Conservation (phyloP, 2,888 invertebrate genomes). For the Agrochola macilenta region DNA sequence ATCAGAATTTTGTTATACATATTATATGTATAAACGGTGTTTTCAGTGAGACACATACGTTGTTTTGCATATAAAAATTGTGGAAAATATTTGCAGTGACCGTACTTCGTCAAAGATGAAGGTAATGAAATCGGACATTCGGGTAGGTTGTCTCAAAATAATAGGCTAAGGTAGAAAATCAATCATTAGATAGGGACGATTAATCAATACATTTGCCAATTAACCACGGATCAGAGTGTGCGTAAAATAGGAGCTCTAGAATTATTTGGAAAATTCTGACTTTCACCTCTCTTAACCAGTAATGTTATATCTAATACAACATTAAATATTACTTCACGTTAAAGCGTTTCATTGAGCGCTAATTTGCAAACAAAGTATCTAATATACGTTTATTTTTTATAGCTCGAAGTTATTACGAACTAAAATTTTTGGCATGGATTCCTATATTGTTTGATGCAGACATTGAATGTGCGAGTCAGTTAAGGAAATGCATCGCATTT, state of each 20-base stretch:
- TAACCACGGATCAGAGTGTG: not conserved
- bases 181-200: not conserved
- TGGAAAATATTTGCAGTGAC: not conserved
- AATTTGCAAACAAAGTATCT: constrained; percentile 60
- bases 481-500: not conserved
- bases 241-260: not conserved
- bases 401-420: constrained; percentile 23
- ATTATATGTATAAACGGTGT: not conserved
- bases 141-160: not conserved
- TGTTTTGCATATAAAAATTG: not conserved
- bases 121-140: not conserved
- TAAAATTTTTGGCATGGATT: constrained; percentile 31
- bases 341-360: constrained; percentile 69
- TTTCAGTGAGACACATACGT: not conserved
- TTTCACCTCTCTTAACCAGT: constrained; percentile 45
- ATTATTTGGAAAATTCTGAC: constrained; percentile 36
- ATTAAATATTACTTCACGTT: constrained; percentile 57
- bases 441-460: not conserved
- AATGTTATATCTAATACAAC: constrained; percentile 58
- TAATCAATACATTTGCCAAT: not conserved
- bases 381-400: constrained; percentile 28
- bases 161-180: not conserved
- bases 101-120: not conserved
- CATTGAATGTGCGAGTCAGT: not conserved
- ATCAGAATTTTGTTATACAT: constrained; percentile 33